These are phyloP conservation scores for Halesus radiatus DNA, from an alignment of 1,140 invertebrate genomes.

Conservation along the genomic window DNA sequence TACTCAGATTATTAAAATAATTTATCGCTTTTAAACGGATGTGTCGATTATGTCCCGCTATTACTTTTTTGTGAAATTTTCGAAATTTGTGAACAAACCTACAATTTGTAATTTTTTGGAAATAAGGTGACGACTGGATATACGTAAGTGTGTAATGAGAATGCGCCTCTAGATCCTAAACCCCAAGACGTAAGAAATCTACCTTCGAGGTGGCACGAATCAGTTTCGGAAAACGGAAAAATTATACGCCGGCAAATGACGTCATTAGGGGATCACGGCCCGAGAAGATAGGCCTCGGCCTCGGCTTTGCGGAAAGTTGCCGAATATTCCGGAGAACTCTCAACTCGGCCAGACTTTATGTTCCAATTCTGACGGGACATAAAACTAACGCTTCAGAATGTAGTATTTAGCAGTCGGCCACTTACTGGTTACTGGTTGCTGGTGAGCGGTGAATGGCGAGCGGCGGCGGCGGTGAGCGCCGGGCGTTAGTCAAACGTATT, in stretches of 20 bases:
- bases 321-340: background rate
- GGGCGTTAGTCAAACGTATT: slow-evolving; percentile 50
- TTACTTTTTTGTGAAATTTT: too few relatives aligned
- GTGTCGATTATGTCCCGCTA: too few relatives aligned
- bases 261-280: slow-evolving; percentile 49
- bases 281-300: slow-evolving; percentile 9
- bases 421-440: slow-evolving; percentile 19
- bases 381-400: slow-evolving; percentile 49
- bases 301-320: background rate
- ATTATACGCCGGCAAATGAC: slow-evolving; percentile 57
- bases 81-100: too few relatives aligned
- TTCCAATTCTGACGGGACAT: slow-evolving; percentile 57
- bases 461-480: background rate
- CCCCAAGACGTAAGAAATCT: slow-evolving; percentile 27
- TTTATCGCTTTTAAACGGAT: too few relatives aligned
- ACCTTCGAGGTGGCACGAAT: slow-evolving; percentile 21
- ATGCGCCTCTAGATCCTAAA: too few relatives aligned
- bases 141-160: too few relatives aligned
- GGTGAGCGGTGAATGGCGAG: too few relatives aligned
- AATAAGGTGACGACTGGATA: too few relatives aligned
- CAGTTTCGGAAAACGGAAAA: slow-evolving; percentile 56
- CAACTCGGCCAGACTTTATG: slow-evolving; percentile 48
- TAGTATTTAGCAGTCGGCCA: slow-evolving; percentile 53
- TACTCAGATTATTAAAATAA: too few relatives aligned
- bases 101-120: too few relatives aligned